phyloP scores from a whole-genome alignment of 2,113 vertebrate genomes.

The Saccopteryx leptura region DNA sequence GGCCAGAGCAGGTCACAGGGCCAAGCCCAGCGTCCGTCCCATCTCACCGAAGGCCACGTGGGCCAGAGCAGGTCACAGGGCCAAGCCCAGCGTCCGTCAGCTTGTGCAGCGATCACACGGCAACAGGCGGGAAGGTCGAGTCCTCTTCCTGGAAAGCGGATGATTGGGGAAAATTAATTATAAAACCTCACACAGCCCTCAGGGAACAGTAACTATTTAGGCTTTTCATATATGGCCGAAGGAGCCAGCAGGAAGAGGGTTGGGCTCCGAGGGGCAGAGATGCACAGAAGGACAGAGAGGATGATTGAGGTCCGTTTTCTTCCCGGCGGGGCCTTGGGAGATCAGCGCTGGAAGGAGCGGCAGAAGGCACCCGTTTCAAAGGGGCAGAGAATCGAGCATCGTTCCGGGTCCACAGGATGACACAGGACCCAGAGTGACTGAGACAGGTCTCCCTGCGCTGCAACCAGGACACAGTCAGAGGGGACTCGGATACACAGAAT shows the following conservation, averaged over 20 bases:
- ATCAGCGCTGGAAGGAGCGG: background rate
- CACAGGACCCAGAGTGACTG: background rate
- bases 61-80: background rate
- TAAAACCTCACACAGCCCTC: background rate
- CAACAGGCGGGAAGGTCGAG: background rate
- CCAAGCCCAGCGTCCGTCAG: background rate
- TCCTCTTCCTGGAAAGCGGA: background rate
- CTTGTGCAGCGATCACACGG: background rate
- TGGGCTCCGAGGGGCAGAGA: background rate
- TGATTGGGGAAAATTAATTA: background rate
- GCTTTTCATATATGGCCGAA: background rate
- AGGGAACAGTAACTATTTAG: background rate
- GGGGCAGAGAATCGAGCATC: background rate
- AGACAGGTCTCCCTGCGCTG: background rate
- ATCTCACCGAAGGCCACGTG: background rate
- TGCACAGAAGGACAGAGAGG: background rate
- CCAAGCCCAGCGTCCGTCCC: background rate
- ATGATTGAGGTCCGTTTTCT: background rate
- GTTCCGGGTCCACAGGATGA: background rate
- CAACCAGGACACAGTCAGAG: background rate
- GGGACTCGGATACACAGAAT: background rate
- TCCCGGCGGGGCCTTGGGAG: background rate
- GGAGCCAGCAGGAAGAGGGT: background rate
- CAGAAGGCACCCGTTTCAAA: background rate
- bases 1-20: no score